Percentiles rank a stretch among this genome's conserved stretches.
Evolutionary conservation across 1,140 invertebrate species (phyloP).

Genomic region (Diachasma alloeum): DNA sequence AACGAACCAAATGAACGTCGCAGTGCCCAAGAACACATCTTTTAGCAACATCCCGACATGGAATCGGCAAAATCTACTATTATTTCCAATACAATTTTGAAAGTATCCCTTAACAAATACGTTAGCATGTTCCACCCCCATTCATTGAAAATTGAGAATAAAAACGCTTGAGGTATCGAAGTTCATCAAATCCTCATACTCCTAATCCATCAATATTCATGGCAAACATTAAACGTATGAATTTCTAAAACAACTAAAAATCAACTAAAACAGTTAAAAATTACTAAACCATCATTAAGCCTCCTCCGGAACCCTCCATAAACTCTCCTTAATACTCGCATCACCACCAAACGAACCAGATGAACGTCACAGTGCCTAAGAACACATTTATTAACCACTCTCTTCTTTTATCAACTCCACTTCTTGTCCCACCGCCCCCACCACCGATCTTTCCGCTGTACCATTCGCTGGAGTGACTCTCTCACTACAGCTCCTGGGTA

Average conservation of each 20-base stretch:
- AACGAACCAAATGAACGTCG: background rate
- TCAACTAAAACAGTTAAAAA: conserved; percentile 43
- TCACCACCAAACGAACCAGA: background rate
- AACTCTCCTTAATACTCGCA: background rate
- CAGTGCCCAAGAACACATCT: background rate
- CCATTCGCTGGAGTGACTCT: conserved; percentile 29
- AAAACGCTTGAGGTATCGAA: too few relatives aligned
- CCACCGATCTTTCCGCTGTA: background rate
- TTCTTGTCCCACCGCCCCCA: background rate
- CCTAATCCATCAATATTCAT: too few relatives aligned
- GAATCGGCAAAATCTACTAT: too few relatives aligned
- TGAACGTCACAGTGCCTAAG: background rate
- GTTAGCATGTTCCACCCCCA: too few relatives aligned
- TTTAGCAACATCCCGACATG: too few relatives aligned
- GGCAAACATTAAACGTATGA: too few relatives aligned
- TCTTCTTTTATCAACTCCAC: background rate
- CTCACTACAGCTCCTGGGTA: conserved; percentile 37
- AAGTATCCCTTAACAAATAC: too few relatives aligned
- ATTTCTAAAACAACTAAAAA: too few relatives aligned
- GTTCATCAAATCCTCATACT: too few relatives aligned
- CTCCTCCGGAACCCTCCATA: background rate
- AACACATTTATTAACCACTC: conserved; percentile 3
- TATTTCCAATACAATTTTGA: too few relatives aligned
- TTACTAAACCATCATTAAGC: conserved; percentile 57
- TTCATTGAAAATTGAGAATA: too few relatives aligned